These are phyloP conservation scores for Yponomeuta malinellus DNA, from an alignment of 2,888 invertebrate species.

Conservation along the genomic window DNA sequence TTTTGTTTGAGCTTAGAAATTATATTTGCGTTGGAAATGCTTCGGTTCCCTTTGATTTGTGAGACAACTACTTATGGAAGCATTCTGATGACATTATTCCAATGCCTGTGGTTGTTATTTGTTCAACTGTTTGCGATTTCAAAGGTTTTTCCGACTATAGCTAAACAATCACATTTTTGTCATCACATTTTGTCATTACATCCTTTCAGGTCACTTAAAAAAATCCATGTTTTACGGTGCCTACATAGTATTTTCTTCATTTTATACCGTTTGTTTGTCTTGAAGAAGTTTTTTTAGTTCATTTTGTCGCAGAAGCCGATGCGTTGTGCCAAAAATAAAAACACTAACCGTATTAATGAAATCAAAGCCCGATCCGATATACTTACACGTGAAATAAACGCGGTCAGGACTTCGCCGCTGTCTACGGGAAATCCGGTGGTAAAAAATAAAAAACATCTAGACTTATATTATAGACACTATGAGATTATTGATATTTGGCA, in stretches of 20 bases:
- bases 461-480: neutral
- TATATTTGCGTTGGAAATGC: constrained; percentile 12
- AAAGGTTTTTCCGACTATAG: too few relatives aligned
- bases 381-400: neutral
- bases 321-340: constrained; percentile 27
- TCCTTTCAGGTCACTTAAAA: too few relatives aligned
- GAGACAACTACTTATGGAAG: constrained; percentile 7
- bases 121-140: neutral
- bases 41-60: constrained; percentile 10
- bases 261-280: constrained; percentile 3
- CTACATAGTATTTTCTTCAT: neutral
- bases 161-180: neutral
- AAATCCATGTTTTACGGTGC: neutral
- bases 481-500: neutral
- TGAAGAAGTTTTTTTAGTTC: constrained; percentile 1
- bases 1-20: constrained; percentile 3
- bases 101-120: constrained; percentile 7
- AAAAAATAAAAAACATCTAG: neutral
- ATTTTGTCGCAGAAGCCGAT: constrained; percentile 21
- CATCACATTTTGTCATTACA: neutral
- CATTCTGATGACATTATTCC: constrained; percentile 13
- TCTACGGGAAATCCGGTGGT: neutral
- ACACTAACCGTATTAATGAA: constrained; percentile 18
- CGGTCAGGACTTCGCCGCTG: neutral
- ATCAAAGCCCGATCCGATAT: neutral